Evolutionary conservation across 92 coral and sea anemone species (phyloP).

Genomic region (Phenganax marumi): DNA sequence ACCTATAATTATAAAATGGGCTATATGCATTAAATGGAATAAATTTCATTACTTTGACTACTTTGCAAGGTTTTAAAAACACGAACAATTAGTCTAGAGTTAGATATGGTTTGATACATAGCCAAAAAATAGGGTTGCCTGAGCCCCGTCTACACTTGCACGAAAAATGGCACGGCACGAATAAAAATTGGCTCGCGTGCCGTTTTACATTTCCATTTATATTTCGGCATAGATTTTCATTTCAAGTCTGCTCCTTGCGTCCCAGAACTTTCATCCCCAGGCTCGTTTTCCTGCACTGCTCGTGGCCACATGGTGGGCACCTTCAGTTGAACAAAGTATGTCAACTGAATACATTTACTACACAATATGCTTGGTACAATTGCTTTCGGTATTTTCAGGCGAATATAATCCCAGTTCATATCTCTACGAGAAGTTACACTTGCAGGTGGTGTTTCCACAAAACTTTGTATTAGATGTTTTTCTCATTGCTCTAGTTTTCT

Average conservation of each 20-base stretch:
- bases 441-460: slow-evolving; percentile 11
- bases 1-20: too few relatives aligned
- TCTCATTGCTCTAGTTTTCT: slow-evolving; percentile 22
- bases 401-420: slow-evolving; percentile 22
- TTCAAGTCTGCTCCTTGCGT: slow-evolving; percentile 2
- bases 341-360: slow-evolving; percentile 24
- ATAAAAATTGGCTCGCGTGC: too few relatives aligned
- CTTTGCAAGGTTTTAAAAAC: too few relatives aligned
- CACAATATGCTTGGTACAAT: slow-evolving; percentile 21
- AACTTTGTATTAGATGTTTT: slow-evolving; percentile 10
- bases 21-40: too few relatives aligned
- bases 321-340: slow-evolving; percentile 23
- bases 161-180: too few relatives aligned
- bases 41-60: too few relatives aligned
- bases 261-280: slow-evolving; percentile 8
- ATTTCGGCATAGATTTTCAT: neutral
- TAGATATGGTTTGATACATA: too few relatives aligned
- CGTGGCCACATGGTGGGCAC: slow-evolving; percentile 16
- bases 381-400: slow-evolving; percentile 24
- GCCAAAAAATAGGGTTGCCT: too few relatives aligned
- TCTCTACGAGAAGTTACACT: neutral
- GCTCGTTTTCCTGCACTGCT: neutral
- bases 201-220: too few relatives aligned
- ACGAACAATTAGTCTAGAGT: too few relatives aligned
- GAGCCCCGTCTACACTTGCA: too few relatives aligned